Base-by-base conservation (phyloP, 1,140 invertebrate species). In the Mya arenaria region DNA sequence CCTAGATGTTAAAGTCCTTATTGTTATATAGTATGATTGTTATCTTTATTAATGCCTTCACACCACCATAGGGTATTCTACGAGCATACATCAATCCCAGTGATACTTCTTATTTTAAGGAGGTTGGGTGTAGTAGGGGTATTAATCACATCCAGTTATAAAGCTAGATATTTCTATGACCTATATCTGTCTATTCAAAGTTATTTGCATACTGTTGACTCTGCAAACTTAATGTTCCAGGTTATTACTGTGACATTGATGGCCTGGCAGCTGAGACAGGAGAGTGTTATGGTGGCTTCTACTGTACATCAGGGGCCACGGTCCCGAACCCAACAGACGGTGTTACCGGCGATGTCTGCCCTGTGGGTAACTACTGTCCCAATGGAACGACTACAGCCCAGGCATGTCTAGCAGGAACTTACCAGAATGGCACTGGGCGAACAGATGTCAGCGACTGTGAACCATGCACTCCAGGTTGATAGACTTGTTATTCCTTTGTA, bases 381-480 rank as follows among this genome's bases (percentile, higher is more conserved):
- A 37, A 60, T 19, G 90, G 88, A 5, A 90, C 87, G 0, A 83
- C 82, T 4, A 86, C 69, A 30, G 85, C 89, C 1, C 23, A 75
- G 8, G 30, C 34, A 37, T 92, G 91, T 82, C 88, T 89, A 30
- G 84, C 89, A 8, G 90, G 91, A 5, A 86, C 83, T 66, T 92
- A 85, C 84, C 83, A 81, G 17, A 90, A 91, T 80, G 82, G 84
- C 0, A 90, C 89, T 28, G 89, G 90, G 41, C 89, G 89, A 52
- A 60, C 55, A 0, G 87, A 81, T n/a, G 79, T 88, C 19, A 66
- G 65, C 25, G 90, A 89, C 41, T 92, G 91, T 84, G 65, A 82
- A 60, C 82, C 79, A 0, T 92, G 91, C 74, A 88, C 90, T 62
- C 82, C 85, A 82, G 91, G 91, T 92, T 52, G n/a, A n/a, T n/a